Conservation (phyloP, 2,888 invertebrate genomes). For the Cetonia aurata region DNA sequence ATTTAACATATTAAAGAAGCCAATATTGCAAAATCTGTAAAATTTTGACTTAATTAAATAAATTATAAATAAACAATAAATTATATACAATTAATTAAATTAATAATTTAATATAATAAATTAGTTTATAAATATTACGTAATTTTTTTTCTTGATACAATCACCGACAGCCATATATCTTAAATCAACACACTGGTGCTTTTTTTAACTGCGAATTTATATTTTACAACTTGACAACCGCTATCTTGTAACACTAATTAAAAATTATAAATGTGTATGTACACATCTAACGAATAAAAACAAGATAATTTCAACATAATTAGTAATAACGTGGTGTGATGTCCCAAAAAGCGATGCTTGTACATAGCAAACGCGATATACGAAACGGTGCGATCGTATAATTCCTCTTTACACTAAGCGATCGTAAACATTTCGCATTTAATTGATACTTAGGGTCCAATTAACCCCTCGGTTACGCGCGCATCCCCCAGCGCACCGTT, state of each 20-base stretch:
- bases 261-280: constrained; percentile 10
- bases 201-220: no score
- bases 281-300: constrained; percentile 8
- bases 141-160: no score
- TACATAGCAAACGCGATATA: background rate
- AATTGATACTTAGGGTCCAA: constrained; percentile 10
- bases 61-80: no score
- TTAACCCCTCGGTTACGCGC: background rate
- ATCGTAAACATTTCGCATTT: constrained; percentile 8
- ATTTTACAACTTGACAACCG: constrained; percentile 9
- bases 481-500: background rate
- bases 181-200: no score
- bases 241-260: constrained; percentile 23
- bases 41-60: no score
- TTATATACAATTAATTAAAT: no score
- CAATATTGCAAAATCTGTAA: no score
- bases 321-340: background rate
- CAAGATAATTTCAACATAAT: constrained; percentile 14
- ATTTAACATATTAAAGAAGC: no score
- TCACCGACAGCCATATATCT: no score
- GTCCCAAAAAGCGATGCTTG: background rate
- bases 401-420: constrained; percentile 11
- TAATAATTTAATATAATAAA: no score
- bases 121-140: no score
- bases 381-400: background rate